Evolutionary conservation across 1,140 invertebrate species (phyloP).

Genomic region (Heliconius congener): DNA sequence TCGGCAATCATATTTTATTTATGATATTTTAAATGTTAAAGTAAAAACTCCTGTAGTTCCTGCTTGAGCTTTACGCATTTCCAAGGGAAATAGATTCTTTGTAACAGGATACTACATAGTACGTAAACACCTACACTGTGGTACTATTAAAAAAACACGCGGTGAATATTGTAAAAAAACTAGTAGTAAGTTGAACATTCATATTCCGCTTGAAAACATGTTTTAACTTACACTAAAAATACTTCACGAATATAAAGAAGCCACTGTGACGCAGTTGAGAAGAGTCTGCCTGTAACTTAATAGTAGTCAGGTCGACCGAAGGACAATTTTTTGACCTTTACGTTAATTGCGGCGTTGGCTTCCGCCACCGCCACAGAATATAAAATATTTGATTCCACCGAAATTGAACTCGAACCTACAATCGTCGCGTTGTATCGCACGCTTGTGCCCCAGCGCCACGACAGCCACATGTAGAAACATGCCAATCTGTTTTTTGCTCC

Average conservation of each 20-base stretch:
- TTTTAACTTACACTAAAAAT: background rate
- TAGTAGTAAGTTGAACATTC: no score
- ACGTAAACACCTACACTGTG: background rate
- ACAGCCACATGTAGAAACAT: background rate
- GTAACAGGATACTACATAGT: constrained; percentile 33
- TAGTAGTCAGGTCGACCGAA: no score
- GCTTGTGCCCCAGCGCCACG: no score
- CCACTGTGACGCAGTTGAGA: background rate
- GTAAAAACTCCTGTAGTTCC: background rate
- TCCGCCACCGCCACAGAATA: no score
- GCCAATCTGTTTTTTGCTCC: background rate
- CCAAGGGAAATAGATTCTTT: constrained; percentile 28
- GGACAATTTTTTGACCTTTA: no score
- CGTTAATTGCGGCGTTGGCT: no score
- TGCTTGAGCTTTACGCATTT: background rate
- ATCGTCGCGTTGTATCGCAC: no score
- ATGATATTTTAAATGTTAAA: background rate
- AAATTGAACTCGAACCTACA: no score
- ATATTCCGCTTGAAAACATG: no score
- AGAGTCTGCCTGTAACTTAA: background rate
- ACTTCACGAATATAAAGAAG: no score
- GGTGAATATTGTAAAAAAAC: background rate
- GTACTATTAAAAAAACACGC: constrained; percentile 24
- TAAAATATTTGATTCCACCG: no score
- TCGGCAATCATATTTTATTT: background rate